A percentile compares a stretch with the other conserved stretches of the same genome.
Conservation (phyloP, 1,140 invertebrate genomes). For the Leptinotarsa undecemlineata region DNA sequence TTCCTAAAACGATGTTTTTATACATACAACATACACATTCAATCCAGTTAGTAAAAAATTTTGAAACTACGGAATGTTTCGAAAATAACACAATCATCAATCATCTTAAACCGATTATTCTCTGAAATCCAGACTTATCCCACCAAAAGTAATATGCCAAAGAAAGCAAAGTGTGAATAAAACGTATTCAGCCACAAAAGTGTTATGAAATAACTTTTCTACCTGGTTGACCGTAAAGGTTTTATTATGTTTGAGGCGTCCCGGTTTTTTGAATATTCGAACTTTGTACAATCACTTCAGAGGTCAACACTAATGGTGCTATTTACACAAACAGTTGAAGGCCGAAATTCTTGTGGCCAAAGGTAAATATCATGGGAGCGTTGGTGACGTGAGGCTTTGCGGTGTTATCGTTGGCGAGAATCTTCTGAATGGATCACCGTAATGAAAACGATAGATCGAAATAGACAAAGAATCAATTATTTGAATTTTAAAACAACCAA, state of each 20-base stretch:
- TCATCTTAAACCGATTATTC: not conserved
- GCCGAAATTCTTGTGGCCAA: constrained; percentile 11
- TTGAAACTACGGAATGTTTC: not conserved
- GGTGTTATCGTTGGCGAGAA: not conserved
- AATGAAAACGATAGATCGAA: no score
- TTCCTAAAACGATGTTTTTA: no score
- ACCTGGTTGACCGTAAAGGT: constrained; percentile 11
- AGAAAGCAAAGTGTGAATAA: not conserved
- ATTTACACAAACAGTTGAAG: constrained; percentile 26
- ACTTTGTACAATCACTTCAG: constrained; percentile 21
- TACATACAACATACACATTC: no score
- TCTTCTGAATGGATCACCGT: no score
- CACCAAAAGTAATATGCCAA: not conserved
- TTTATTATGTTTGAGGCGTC: constrained; percentile 11
- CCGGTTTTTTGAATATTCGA: constrained; percentile 16
- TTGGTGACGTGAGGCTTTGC: not conserved
- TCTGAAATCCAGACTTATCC: not conserved
- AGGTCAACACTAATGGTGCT: constrained; percentile 21
- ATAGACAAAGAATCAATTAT: no score
- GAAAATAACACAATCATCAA: not conserved
- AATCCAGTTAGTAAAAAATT: not conserved
- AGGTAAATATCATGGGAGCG: constrained; percentile 5
- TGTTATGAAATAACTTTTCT: constrained; percentile 13
- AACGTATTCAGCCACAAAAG: not conserved
- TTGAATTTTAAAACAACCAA: no score